These are phyloP conservation scores for Tetragonula carbonaria DNA, from an alignment of 2,888 invertebrate species.

Conservation along the genomic window DNA sequence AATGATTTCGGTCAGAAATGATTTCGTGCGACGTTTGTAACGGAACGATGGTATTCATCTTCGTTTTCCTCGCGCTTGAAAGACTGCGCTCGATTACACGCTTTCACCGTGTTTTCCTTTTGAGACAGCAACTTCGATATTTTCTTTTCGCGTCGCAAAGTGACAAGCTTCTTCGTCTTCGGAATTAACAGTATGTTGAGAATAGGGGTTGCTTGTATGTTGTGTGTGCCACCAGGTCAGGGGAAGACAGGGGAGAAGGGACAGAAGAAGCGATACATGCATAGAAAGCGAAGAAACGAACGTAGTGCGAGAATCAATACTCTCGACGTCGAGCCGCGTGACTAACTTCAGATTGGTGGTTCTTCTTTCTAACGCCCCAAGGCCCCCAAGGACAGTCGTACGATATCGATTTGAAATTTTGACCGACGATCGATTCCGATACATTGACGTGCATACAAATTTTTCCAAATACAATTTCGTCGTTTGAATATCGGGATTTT, in stretches of 20 bases:
- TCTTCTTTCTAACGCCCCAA: slow-evolving; percentile 40
- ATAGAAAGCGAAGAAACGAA: slow-evolving; percentile 46
- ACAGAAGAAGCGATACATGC: slow-evolving; percentile 17
- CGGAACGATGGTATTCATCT: not conserved
- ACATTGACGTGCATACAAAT: not conserved
- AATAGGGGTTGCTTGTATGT: slow-evolving; percentile 12
- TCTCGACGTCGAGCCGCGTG: slow-evolving; percentile 57
- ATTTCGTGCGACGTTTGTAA: not conserved
- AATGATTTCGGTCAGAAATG: not conserved
- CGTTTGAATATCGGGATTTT: not conserved
- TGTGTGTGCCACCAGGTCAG: not conserved
- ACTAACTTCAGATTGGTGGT: slow-evolving; percentile 64
- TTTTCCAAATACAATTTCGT: not conserved
- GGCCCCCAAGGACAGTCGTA: slow-evolving; percentile 6
- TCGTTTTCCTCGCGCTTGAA: slow-evolving; percentile 17
- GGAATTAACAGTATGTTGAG: not conserved
- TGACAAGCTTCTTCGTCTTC: slow-evolving; percentile 12
- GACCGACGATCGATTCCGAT: slow-evolving; percentile 11
- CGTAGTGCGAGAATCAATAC: slow-evolving; percentile 74
- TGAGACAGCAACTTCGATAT: slow-evolving; percentile 30
- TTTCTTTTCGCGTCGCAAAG: slow-evolving; percentile 13
- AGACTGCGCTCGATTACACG: slow-evolving; percentile 38
- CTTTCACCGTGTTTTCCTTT: slow-evolving; percentile 63
- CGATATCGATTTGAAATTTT: slow-evolving; percentile 40
- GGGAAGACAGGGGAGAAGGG: not conserved